Conservation (phyloP, 2,888 invertebrate genomes). For the Melolontha melolontha region DNA sequence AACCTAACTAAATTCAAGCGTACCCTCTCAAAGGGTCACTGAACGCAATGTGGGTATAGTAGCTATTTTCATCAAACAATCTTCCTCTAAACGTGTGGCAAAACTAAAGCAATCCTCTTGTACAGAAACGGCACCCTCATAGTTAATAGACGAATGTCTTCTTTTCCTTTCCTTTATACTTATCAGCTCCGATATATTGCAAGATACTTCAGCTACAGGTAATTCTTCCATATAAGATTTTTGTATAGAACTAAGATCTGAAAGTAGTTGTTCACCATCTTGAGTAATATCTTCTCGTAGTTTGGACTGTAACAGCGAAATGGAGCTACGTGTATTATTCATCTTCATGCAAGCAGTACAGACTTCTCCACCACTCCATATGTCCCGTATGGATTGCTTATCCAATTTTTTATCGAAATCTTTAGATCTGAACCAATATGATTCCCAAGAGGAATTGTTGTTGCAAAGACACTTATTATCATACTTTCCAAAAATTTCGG, state of each 20-base stretch:
- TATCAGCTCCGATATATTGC: conserved; percentile 55
- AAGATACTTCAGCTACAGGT: conserved; percentile 55
- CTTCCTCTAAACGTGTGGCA: conserved; percentile 64
- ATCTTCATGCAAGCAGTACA: conserved; percentile 60
- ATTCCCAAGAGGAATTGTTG: conserved; percentile 53
- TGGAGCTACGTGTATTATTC: conserved; percentile 51
- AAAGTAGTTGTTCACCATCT: conserved; percentile 74
- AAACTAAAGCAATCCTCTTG: conserved; percentile 67
- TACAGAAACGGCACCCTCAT: conserved; percentile 49
- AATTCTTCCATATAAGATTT: conserved; percentile 50
- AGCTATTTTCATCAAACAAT: conserved; percentile 60
- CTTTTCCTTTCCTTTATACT: conserved; percentile 65
- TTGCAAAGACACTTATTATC: conserved; percentile 64
- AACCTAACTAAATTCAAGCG: conserved; percentile 47
- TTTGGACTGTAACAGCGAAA: conserved; percentile 52
- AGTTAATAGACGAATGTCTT: conserved; percentile 49
- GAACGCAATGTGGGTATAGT: conserved; percentile 60
- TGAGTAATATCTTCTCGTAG: conserved; percentile 69
- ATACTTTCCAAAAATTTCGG: conserved; percentile 58
- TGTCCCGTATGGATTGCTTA: conserved; percentile 55
- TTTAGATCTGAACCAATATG: conserved; percentile 48
- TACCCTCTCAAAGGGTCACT: conserved; percentile 58
- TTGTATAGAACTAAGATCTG: conserved; percentile 69
- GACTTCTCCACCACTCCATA: conserved; percentile 63
- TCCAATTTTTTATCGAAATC: conserved; percentile 48